A percentile compares a stretch with the other conserved stretches of the same genome.
Conservation (phyloP, 1,140 invertebrate species). For the Cecropterus lyciades region DNA sequence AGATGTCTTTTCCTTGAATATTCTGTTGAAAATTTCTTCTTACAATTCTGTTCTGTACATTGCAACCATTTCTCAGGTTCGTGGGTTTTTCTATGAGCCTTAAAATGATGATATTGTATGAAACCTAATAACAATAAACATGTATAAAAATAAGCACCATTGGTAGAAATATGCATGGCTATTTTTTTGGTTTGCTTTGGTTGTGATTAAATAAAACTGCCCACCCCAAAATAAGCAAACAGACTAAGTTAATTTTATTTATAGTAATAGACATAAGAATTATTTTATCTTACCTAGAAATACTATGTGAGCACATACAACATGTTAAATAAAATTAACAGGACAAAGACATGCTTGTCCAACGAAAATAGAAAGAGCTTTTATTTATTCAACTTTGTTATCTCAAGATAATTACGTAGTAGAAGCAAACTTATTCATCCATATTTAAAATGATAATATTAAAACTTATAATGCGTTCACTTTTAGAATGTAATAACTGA, state of each 20-base stretch:
- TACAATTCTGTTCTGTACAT: slow-evolving; percentile 53
- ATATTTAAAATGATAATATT: background rate
- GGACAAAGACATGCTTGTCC: slow-evolving; percentile 1
- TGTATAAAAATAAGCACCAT: background rate
- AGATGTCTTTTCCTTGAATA: slow-evolving; percentile 65
- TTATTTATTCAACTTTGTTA: slow-evolving; percentile 6
- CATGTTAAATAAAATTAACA: background rate
- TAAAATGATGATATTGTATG: slow-evolving; percentile 71
- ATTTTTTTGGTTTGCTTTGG: no score
- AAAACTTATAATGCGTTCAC: no score
- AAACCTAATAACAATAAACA: slow-evolving; percentile 54
- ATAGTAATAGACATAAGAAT: background rate
- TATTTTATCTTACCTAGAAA: background rate
- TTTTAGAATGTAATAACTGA: no score
- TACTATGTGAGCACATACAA: background rate
- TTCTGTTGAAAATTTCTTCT: slow-evolving; percentile 59
- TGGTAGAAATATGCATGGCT: background rate
- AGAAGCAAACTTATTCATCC: background rate
- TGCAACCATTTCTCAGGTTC: slow-evolving; percentile 48
- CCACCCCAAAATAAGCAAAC: no score
- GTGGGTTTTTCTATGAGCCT: slow-evolving; percentile 64
- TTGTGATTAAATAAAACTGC: no score
- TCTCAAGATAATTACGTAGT: background rate
- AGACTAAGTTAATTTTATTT: background rate
- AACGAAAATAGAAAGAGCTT: background rate